A percentile compares a stretch with the other conserved stretches of the same genome.
Conservation (phyloP, 2,113 vertebrate species). For the Mugil cephalus region DNA sequence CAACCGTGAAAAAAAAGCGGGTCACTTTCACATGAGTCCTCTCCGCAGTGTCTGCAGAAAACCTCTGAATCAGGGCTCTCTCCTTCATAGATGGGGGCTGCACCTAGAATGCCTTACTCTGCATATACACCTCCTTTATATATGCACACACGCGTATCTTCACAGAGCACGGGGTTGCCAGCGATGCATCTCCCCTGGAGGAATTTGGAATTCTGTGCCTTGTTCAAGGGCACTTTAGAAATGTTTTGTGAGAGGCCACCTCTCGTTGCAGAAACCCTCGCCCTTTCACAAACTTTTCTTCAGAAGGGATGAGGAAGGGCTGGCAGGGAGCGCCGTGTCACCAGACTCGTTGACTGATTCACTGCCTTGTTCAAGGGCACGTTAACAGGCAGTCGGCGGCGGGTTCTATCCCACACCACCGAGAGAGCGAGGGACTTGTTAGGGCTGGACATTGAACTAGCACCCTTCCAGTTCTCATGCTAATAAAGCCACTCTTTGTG, state of each 20-base stretch:
- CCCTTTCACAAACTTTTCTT: constrained; percentile 65
- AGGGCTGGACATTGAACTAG: constrained; percentile 34
- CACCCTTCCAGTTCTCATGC: constrained; percentile 1
- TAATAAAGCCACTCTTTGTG: constrained; percentile 30
- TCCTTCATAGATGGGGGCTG: background rate
- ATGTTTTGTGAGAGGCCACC: constrained; percentile 56
- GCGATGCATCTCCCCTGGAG: constrained; percentile 44
- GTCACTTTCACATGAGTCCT: background rate
- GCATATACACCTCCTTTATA: constrained; percentile 17
- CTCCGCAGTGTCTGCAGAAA: background rate
- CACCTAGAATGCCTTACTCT: constrained; percentile 22
- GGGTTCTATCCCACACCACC: constrained; percentile 22
- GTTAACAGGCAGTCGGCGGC: constrained; percentile 43
- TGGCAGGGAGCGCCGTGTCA: constrained; percentile 51
- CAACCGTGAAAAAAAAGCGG: background rate
- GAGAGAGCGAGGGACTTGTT: constrained; percentile 20
- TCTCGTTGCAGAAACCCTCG: constrained; percentile 60
- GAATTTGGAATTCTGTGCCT: constrained; percentile 64
- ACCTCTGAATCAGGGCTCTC: constrained; percentile 7
- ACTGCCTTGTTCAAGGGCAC: constrained; percentile 72
- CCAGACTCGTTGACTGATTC: constrained; percentile 56
- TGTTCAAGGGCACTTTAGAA: constrained; percentile 72
- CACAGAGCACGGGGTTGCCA: constrained; percentile 52
- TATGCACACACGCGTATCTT: constrained; percentile 40
- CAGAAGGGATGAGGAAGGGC: constrained; percentile 44